Conservation (phyloP, 2,113 vertebrate genomes). For the Malurus elegans region DNA sequence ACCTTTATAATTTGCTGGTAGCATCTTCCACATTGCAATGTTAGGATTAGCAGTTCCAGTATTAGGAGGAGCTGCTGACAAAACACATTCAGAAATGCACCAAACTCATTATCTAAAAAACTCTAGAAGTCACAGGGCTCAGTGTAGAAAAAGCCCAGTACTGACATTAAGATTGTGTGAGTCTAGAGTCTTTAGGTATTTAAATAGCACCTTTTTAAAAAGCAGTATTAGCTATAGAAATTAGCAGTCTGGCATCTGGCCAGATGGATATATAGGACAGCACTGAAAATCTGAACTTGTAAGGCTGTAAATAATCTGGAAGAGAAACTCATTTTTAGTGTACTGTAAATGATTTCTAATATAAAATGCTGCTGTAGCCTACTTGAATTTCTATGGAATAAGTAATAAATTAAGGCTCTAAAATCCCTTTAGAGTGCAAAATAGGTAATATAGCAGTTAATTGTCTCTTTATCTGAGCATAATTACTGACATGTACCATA, state of each 20-base stretch:
- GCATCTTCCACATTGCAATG: not conserved
- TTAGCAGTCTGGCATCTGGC: not conserved
- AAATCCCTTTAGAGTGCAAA: not conserved
- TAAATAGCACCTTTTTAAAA: not conserved
- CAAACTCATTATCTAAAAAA: not conserved
- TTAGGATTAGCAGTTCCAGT: not conserved
- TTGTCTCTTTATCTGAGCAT: not conserved
- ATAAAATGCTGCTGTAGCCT: not conserved
- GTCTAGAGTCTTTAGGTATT: not conserved
- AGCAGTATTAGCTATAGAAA: not conserved
- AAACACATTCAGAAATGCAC: not conserved
- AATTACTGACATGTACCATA: not conserved
- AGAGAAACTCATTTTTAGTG: not conserved
- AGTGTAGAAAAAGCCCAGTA: not conserved
- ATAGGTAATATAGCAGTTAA: not conserved
- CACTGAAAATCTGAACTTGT: not conserved
- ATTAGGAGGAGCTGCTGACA: slow-evolving; percentile 16
- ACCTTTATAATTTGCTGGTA: slow-evolving; percentile 43
- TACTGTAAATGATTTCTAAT: not conserved
- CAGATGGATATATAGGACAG: not conserved
- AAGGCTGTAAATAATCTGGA: not conserved
- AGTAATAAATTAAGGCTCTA: not conserved
- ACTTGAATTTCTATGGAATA: not conserved
- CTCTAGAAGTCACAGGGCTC: not conserved
- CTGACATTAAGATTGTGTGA: not conserved